These are phyloP conservation scores for Mamestra configurata DNA, from an alignment of 1,140 invertebrate species.

Conservation along the genomic window DNA sequence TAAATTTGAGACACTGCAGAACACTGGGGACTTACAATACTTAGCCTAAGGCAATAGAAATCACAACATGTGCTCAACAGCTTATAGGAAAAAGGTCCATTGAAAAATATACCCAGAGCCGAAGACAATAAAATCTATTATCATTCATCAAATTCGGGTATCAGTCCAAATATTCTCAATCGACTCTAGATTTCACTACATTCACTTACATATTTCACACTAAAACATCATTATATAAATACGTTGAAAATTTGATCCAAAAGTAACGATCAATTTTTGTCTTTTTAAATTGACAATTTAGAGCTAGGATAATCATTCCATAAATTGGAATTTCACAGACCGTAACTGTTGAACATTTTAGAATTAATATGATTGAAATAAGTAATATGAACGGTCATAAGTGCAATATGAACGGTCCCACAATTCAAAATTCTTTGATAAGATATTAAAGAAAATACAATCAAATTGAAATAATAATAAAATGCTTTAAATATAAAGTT, in stretches of 20 bases:
- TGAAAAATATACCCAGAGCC: constrained; percentile 14
- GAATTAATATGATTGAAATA: background rate
- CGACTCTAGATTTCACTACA: background rate
- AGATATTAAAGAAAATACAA: no score
- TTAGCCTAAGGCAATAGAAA: constrained; percentile 32
- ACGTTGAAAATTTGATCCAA: constrained; percentile 32
- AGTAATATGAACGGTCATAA: background rate
- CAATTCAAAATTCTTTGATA: background rate
- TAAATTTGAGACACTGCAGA: background rate
- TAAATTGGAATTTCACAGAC: background rate
- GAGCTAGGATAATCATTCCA: background rate
- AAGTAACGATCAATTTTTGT: constrained; percentile 32
- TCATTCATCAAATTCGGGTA: constrained; percentile 17
- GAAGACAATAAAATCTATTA: constrained; percentile 19
- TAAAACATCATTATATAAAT: constrained; percentile 6
- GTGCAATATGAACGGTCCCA: background rate
- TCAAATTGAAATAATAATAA: no score
- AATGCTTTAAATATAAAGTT: no score
- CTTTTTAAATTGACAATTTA: constrained; percentile 30
- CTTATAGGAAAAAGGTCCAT: constrained; percentile 1
- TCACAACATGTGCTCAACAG: constrained; percentile 33
- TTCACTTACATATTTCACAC: constrained; percentile 2
- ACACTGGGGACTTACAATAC: constrained; percentile 38
- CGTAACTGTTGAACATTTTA: background rate
- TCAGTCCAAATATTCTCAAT: constrained; percentile 23